Evolutionary conservation across 2,888 invertebrate genomes (phyloP).

Genomic region (Pseudococcus longispinus): DNA sequence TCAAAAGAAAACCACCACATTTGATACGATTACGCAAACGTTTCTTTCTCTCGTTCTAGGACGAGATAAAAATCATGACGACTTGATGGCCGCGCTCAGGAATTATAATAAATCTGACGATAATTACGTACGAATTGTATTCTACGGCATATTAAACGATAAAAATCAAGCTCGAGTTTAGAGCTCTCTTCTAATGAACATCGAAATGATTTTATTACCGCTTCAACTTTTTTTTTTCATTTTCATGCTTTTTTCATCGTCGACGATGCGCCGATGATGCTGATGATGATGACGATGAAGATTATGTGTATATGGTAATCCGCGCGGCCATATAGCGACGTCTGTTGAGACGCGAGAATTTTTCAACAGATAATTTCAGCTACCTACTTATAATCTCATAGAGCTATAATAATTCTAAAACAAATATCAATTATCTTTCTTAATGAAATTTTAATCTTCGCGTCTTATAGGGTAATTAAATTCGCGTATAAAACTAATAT

Average conservation of each 20-base stretch:
- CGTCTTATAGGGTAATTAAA: neutral
- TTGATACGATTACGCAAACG: neutral
- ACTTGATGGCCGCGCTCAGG: constrained; percentile 9
- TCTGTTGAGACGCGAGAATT: too few relatives aligned
- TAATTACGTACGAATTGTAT: constrained; percentile 31
- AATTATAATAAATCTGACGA: constrained; percentile 8
- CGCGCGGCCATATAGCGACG: neutral
- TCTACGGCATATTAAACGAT: neutral
- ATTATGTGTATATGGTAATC: neutral
- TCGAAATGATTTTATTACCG: constrained; percentile 16
- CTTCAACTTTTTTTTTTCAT: neutral
- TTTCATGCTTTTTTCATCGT: neutral
- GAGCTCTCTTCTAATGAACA: neutral
- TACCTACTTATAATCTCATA: neutral
- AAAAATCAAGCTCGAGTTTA: constrained; percentile 16
- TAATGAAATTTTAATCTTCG: neutral
- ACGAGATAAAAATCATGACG: neutral
- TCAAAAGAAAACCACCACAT: neutral
- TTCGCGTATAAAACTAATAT: neutral
- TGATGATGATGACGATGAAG: neutral
- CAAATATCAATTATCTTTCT: constrained; percentile 6
- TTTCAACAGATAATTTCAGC: neutral
- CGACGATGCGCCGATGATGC: neutral
- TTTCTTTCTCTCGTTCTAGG: neutral
- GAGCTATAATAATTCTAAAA: neutral